Percentiles rank a stretch among this genome's conserved stretches.
phyloP scores from a whole-genome alignment of 1,140 invertebrate genomes.

The Drosophila bifasciata region DNA sequence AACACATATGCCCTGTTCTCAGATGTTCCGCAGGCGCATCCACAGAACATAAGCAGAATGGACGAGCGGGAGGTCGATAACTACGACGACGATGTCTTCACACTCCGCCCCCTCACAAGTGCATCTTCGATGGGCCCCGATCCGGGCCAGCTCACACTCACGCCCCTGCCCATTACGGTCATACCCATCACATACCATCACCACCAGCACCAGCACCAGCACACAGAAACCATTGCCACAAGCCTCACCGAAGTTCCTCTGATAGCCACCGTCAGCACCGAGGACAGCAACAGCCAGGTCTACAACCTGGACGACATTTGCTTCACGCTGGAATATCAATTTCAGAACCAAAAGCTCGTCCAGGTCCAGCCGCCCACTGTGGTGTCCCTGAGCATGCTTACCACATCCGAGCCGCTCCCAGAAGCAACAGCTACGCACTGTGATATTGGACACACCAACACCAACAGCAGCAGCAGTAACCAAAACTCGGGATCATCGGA shows the following conservation, averaged over 20 bases:
- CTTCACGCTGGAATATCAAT: slow-evolving; percentile 78
- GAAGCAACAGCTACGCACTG: slow-evolving; percentile 1
- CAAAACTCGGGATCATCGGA: slow-evolving; percentile 36
- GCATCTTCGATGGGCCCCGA: slow-evolving; percentile 32
- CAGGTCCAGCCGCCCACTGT: slow-evolving; percentile 79
- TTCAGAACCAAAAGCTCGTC: slow-evolving; percentile 77
- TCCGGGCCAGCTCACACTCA: slow-evolving; percentile 11
- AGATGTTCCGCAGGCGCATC: slow-evolving; percentile 28
- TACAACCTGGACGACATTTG: slow-evolving; percentile 76
- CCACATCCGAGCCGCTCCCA: neutral
- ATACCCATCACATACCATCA: slow-evolving; percentile 53
- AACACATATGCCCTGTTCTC: slow-evolving; percentile 44
- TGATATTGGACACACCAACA: slow-evolving; percentile 17
- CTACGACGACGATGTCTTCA: slow-evolving; percentile 44
- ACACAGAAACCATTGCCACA: slow-evolving; percentile 22
- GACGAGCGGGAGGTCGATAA: slow-evolving; percentile 18
- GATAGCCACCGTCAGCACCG: slow-evolving; percentile 41
- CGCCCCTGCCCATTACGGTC: slow-evolving; percentile 45
- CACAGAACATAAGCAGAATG: neutral
- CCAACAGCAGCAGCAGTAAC: slow-evolving; percentile 23
- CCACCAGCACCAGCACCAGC: slow-evolving; percentile 27
- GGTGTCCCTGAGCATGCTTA: slow-evolving; percentile 64
- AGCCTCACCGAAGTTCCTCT: slow-evolving; percentile 32
- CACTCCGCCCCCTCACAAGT: slow-evolving; percentile 37
- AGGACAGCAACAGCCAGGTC: slow-evolving; percentile 34